phyloP scores from a whole-genome alignment of 1,140 invertebrate species.

The Scaptodrosophila lebanonensis region DNA sequence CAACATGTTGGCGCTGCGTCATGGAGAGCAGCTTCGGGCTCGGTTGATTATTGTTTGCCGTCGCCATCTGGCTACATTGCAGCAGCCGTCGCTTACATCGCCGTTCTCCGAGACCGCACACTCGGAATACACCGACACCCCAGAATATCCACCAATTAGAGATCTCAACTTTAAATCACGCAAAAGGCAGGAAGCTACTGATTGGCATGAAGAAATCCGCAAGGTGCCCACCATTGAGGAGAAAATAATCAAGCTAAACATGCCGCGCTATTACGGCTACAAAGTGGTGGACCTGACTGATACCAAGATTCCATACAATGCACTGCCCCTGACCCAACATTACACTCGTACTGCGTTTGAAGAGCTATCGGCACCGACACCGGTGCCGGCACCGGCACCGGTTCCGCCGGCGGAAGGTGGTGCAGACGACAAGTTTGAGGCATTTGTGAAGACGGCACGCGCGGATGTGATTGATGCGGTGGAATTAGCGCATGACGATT shows the following conservation, averaged over 20 bases:
- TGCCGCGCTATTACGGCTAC: slow-evolving; percentile 89
- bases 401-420: neutral
- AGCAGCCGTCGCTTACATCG: slow-evolving; percentile 18
- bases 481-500: slow-evolving; percentile 54
- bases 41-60: slow-evolving; percentile 21
- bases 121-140: slow-evolving; percentile 76
- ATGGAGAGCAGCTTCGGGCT: slow-evolving; percentile 35
- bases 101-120: slow-evolving; percentile 35
- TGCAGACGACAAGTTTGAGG: slow-evolving; percentile 41
- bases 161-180: slow-evolving; percentile 78
- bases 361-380: slow-evolving; percentile 78
- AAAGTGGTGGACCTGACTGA: slow-evolving; percentile 81
- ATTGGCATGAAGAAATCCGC: slow-evolving; percentile 81
- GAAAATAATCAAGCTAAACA: slow-evolving; percentile 88
- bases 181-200: slow-evolving; percentile 75
- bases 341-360: slow-evolving; percentile 85
- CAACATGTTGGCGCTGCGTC: slow-evolving; percentile 38
- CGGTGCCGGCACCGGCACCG: slow-evolving; percentile 34
- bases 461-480: slow-evolving; percentile 50
- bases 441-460: slow-evolving; percentile 49
- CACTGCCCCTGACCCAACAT: slow-evolving; percentile 82
- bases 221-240: slow-evolving; percentile 86
- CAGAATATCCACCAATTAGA: slow-evolving; percentile 82
- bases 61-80: slow-evolving; percentile 11
- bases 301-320: slow-evolving; percentile 82